These are phyloP conservation scores for Varecia variegata DNA, from an alignment of 2,797 vertebrate genomes.

Conservation along the genomic window DNA sequence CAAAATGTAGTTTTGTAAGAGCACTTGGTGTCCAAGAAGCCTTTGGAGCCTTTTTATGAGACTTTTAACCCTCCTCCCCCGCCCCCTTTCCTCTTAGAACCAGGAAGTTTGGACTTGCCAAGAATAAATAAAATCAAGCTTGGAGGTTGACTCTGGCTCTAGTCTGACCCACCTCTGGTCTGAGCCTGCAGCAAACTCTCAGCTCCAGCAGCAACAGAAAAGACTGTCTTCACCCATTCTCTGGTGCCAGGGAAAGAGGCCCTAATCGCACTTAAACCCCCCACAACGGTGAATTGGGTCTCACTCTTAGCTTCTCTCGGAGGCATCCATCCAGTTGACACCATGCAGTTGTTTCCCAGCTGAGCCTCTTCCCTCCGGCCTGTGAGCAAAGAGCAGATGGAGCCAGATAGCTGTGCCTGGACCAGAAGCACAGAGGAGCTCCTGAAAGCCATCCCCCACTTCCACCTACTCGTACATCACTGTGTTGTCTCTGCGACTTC, in stretches of 20 bases:
- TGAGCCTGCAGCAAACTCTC: neutral
- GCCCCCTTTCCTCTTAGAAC: constrained; percentile 6
- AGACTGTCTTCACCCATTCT: neutral
- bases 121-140: constrained; percentile 64
- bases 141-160: neutral
- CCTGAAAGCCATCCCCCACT: accelerated
- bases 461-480: accelerated
- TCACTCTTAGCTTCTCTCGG: neutral
- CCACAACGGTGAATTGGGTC: neutral
- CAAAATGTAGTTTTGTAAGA: constrained; percentile 74
- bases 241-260: neutral
- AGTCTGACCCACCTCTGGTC: neutral
- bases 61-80: constrained; percentile 25
- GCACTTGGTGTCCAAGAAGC: constrained; percentile 70
- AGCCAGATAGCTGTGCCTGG: neutral
- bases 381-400: neutral
- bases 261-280: neutral
- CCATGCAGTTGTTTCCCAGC: neutral
- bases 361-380: neutral
- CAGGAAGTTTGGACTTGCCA: constrained; percentile 71
- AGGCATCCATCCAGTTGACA: no score
- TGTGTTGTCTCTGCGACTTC: no score
- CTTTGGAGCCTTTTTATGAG: constrained; percentile 68
- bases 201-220: neutral
- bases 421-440: neutral